Conservation (phyloP, 2,888 invertebrate genomes). For the Synanthedon andrenaeformis region DNA sequence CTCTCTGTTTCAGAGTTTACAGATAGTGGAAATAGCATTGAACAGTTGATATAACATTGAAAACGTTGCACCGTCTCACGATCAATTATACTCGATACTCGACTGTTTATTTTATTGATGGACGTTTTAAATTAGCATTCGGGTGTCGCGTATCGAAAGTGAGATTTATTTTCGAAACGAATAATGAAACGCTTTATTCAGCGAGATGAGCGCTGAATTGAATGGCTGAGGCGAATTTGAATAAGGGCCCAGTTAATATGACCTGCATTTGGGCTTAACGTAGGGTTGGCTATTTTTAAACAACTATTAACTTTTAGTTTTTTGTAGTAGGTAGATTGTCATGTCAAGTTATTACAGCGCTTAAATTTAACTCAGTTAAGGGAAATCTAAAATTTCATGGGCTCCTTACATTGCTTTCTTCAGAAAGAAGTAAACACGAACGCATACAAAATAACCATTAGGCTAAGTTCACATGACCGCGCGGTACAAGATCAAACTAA, state of each 20-base stretch:
- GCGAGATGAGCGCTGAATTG: slow-evolving; percentile 17
- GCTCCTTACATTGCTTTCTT: no score
- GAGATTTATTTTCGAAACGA: slow-evolving; percentile 20
- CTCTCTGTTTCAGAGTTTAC: not conserved
- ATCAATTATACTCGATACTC: not conserved
- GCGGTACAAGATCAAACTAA: no score
- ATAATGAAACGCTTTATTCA: slow-evolving; percentile 26
- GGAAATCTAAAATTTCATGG: no score
- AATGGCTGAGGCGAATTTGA: slow-evolving; percentile 17
- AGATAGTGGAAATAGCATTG: not conserved
- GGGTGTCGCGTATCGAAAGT: slow-evolving; percentile 8
- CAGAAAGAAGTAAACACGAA: no score
- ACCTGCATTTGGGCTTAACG: not conserved
- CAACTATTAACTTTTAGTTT: no score
- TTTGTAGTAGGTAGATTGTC: no score
- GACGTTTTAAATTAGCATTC: slow-evolving; percentile 1
- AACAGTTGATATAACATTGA: not conserved
- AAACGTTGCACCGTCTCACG: not conserved
- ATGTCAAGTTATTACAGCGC: no score
- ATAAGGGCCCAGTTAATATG: slow-evolving; percentile 14
- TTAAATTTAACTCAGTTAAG: no score
- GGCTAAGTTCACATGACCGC: no score
- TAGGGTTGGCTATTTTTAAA: no score
- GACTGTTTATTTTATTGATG: slow-evolving; percentile 2
- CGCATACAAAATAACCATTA: no score